Evolutionary conservation across 92 coral and sea anemone genomes (phyloP).

Genomic region (Paragorgia papillata): DNA sequence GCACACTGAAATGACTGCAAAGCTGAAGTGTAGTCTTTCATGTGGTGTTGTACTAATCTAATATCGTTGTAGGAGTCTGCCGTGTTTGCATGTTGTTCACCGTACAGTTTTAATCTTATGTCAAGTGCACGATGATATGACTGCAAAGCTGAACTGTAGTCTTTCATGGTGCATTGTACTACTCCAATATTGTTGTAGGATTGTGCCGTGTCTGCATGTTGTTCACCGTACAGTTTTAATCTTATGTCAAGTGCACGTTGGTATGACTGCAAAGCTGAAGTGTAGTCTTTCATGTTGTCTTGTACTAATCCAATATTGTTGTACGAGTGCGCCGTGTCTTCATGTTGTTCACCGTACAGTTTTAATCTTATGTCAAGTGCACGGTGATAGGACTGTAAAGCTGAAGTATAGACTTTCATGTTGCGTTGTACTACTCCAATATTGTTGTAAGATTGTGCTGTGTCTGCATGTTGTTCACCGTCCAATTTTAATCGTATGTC

Average conservation of each 20-base stretch:
- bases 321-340: conserved; percentile 1
- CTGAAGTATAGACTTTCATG: not conserved
- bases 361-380: conserved; percentile 16
- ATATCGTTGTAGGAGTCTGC: too few relatives aligned
- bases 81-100: conserved; percentile 22
- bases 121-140: conserved; percentile 24
- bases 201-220: not conserved
- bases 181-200: not conserved
- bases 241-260: conserved; percentile 18
- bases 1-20: too few relatives aligned
- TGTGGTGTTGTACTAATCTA: too few relatives aligned
- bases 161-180: not conserved
- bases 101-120: conserved; percentile 8
- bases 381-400: not conserved
- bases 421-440: not conserved
- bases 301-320: not conserved
- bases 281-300: not conserved
- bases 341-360: conserved; percentile 15
- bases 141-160: conserved; percentile 1
- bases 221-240: not conserved
- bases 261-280: not conserved
- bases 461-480: conserved; percentile 33
- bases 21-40: too few relatives aligned
- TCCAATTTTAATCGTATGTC: conserved; percentile 1
- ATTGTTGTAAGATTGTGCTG: not conserved